Percentiles rank a stretch among this genome's conserved stretches.
Conservation (phyloP, 2,888 invertebrate genomes). For the Temnothorax rugatulus region DNA sequence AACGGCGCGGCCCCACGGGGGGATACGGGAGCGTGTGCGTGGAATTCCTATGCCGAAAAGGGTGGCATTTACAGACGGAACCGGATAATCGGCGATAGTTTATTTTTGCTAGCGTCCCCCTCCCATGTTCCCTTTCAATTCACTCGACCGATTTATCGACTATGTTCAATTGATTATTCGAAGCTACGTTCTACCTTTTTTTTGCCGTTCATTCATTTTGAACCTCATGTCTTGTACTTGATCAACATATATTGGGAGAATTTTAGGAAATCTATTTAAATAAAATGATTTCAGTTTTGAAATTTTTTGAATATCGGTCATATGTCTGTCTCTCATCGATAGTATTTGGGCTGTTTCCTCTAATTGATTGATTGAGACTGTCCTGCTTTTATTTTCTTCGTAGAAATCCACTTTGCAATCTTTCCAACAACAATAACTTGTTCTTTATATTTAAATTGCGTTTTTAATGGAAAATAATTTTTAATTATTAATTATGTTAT, state of each 20-base stretch:
- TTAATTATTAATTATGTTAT: neutral
- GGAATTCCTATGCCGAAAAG: slow-evolving; percentile 62
- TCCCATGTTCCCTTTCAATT: slow-evolving; percentile 14
- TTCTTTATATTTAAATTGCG: neutral
- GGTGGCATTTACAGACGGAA: slow-evolving; percentile 42
- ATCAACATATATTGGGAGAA: neutral
- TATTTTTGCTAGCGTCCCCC: slow-evolving; percentile 75
- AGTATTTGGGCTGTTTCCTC: neutral
- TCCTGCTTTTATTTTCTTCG: neutral
- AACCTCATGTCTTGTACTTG: neutral
- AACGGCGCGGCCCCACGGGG: slow-evolving; percentile 11
- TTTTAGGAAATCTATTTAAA: neutral
- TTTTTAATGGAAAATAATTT: neutral
- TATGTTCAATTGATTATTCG: slow-evolving; percentile 77
- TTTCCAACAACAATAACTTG: neutral
- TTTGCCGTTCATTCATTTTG: slow-evolving; percentile 26
- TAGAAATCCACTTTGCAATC: neutral
- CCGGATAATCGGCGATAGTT: slow-evolving; percentile 76
- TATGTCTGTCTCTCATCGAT: neutral
- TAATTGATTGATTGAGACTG: neutral
- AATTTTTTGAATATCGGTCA: neutral
- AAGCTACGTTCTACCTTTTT: slow-evolving; percentile 60
- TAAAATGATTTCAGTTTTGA: neutral
- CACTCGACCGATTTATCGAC: slow-evolving; percentile 79
- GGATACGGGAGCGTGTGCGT: slow-evolving; percentile 57